Percentiles rank a stretch among this genome's conserved stretches.
Evolutionary conservation across 2,113 vertebrate species (phyloP).

Genomic region (Ailuropoda melanoleuca): DNA sequence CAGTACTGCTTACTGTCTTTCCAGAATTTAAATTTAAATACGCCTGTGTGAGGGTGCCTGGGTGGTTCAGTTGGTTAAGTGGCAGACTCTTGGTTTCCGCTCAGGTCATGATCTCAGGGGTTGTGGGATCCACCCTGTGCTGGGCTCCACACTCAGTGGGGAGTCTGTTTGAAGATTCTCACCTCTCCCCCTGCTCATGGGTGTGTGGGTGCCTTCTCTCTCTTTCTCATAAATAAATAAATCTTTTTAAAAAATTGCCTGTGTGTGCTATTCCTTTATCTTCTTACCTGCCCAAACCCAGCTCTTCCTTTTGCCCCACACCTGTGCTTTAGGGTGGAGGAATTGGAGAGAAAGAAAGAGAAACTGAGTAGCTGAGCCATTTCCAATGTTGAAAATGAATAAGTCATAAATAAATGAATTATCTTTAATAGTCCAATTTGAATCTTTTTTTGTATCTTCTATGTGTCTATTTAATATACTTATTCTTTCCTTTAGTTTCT

Average conservation of each 20-base stretch:
- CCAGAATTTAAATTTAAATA: background rate
- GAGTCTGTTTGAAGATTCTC: background rate
- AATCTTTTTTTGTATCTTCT: background rate
- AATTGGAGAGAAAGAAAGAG: background rate
- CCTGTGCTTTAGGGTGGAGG: background rate
- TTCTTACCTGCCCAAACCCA: background rate
- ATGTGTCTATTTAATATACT: background rate
- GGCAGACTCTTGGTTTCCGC: no score
- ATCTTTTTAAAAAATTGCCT: background rate
- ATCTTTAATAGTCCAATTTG: background rate
- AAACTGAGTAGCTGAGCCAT: background rate
- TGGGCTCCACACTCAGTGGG: no score
- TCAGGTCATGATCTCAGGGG: no score
- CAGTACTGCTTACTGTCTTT: background rate
- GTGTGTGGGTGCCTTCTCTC: background rate
- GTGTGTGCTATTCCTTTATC: background rate
- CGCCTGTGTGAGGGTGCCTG: no score
- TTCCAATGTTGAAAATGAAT: background rate
- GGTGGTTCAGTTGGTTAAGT: no score
- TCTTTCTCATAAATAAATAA: background rate
- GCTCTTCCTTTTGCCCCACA: background rate
- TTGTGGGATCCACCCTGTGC: no score
- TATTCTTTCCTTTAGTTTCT: background rate
- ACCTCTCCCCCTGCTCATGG: no score
- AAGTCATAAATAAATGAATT: background rate